Evolutionary conservation across 2,113 vertebrate species (phyloP).

Genomic region (Halcyon malimbica): DNA sequence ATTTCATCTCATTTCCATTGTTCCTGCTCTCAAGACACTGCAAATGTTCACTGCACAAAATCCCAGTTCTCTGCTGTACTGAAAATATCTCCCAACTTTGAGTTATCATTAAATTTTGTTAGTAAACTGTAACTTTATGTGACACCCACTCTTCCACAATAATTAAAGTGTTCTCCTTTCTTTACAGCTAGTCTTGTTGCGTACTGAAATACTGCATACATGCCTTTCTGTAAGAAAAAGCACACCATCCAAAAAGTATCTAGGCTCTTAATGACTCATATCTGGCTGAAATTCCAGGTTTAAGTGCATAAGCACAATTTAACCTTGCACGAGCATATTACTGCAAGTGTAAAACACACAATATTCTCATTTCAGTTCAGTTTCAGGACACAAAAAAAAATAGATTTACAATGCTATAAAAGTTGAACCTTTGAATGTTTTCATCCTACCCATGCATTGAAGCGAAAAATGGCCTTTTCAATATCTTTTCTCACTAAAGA

Average conservation of each 20-base stretch:
- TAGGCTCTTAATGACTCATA: background rate
- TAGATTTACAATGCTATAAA: conserved; percentile 49
- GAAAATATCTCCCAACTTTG: conserved; percentile 2
- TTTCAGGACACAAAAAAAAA: conserved; percentile 59
- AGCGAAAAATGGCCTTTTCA: conserved; percentile 62
- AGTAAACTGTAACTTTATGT: conserved; percentile 16
- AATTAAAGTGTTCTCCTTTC: conserved; percentile 39
- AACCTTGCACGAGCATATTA: conserved; percentile 31
- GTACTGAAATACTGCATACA: background rate
- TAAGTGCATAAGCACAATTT: conserved; percentile 28
- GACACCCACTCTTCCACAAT: background rate
- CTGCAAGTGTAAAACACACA: conserved; percentile 31
- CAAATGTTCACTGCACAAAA: background rate
- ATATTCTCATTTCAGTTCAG: conserved; percentile 28
- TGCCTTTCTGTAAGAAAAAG: background rate
- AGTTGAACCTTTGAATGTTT: background rate
- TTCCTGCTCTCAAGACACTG: background rate
- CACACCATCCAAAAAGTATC: background rate
- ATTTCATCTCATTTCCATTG: background rate
- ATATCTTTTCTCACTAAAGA: conserved; percentile 17
- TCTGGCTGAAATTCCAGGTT: conserved; percentile 13
- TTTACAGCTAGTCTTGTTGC: background rate
- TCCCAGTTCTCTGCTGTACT: background rate
- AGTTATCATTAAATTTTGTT: conserved; percentile 21
- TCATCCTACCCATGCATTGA: conserved; percentile 22